phyloP scores from a whole-genome alignment of 2,113 vertebrate genomes.

The Centropus bengalensis region DNA sequence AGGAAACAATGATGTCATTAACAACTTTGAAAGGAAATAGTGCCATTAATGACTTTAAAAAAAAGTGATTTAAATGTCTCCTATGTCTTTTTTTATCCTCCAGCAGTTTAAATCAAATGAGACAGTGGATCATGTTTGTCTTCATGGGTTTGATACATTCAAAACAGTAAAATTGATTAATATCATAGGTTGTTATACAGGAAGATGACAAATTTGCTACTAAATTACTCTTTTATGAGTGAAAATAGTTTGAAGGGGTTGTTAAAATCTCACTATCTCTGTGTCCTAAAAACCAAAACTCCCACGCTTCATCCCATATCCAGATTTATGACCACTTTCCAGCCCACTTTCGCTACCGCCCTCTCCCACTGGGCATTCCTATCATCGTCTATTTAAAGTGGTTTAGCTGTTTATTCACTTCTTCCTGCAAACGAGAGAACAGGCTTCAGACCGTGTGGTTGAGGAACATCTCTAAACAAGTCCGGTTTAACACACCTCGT shows the following conservation, averaged over 20 bases:
- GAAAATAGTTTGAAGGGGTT: background rate
- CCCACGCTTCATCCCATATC: background rate
- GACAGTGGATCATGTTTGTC: background rate
- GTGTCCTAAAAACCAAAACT: fast-evolving
- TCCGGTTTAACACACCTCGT: background rate
- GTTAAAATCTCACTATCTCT: background rate
- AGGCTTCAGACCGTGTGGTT: fast-evolving
- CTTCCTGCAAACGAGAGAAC: background rate
- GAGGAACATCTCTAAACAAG: background rate
- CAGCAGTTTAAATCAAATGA: background rate
- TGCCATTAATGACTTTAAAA: constrained; percentile 1
- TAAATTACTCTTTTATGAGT: background rate
- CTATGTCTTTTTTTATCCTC: background rate
- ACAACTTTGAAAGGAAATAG: background rate
- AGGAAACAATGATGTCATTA: constrained; percentile 42
- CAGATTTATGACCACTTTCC: background rate
- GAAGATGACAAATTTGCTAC: background rate
- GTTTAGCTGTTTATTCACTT: background rate
- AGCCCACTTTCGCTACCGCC: background rate
- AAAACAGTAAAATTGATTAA: background rate
- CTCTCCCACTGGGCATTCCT: background rate
- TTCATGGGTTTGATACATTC: background rate
- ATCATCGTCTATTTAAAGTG: fast-evolving
- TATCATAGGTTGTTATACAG: background rate
- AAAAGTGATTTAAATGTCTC: background rate